Evolutionary conservation across 2,888 invertebrate genomes (phyloP), one percentile per base, ranked within the genome.

Genomic region (Daptonema setosum): DNA sequence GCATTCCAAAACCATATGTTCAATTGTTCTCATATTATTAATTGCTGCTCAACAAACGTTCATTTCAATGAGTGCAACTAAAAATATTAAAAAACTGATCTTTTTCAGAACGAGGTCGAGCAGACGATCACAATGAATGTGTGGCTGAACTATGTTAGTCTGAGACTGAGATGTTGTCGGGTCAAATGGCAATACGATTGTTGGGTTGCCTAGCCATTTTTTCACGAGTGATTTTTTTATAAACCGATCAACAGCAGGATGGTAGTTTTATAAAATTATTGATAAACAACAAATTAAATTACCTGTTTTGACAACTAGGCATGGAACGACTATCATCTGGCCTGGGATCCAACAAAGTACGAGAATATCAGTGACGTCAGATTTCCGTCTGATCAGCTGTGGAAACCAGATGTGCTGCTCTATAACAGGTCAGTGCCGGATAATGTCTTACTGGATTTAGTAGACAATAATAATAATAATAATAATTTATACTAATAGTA

Each of bases 361-460:
- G 91, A 90, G 61, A 87, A 87, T 62, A 85, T 93, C 54, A 82
- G 83, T 73, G 87, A 87, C 75, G 80, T 93, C 66, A 79, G 90
- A 72, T 86, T 93, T 74, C 88, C 91, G 63, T 87, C 90, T 58
- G 83, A 85, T 76, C 81, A 85, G 70, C 78, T 93, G 68, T 93
- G 93, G 93, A 90, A 87, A 76, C 93, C 93, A 64, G 93, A 93
- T 75, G 87, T 93, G 67, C 84, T 93, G 68, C 87, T 93, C 87
- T 93, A 93, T 79, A 93, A 93, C 81, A 93, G 91, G 88, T 87
- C 78, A 35, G 8, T 11, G 35, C 8, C 35, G 35, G n/a, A n/a
- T n/a, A n/a, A n/a, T n/a, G n/a, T n/a, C n/a, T n/a, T n/a, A n/a
- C n/a, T n/a, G n/a, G n/a, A n/a, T n/a, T n/a, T n/a, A n/a, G n/a